Evolutionary conservation across 2,113 vertebrate species (phyloP), one percentile per base, ranked within the genome.

Genomic region (Pipa parva): DNA sequence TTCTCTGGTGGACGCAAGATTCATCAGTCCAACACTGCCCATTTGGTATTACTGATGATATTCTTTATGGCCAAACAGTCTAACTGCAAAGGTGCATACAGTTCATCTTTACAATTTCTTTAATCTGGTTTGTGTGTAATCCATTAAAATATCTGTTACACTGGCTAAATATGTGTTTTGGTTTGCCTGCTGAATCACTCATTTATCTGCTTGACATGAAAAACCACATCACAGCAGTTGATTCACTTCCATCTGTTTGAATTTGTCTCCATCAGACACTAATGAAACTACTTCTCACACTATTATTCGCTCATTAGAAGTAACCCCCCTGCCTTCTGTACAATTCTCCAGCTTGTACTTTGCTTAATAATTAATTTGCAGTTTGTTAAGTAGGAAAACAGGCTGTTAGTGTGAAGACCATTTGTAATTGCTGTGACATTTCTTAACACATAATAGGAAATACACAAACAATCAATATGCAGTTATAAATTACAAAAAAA

Each of bases 281-380:
- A 61, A 60, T 70, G 33, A 70, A 70, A 50, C 33, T 46, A 61
- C 49, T 70, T 70, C 22, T 61, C 58, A 61, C 66, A 61, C 58
- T 70, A 54, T 61, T 61, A 70, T 48, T 45, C 60, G 33, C 36
- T 70, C 36, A 45, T 61, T 61, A 61, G 48, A 54, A 61, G 29
- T 61, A 4, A 54, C 15, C 42, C 18, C 56, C 45, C 31, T 60
- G 66, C 58, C 66, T 45, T 13, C 66, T 70, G 61, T 61, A n/a
- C 61, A 39, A 61, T 61, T 61, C 17, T 25, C 48, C 48, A 6
- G 49, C 29, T 50, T 27, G 66, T 39, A 45, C 58, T 50, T 68
- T 51, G 31, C 65, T 60, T 59, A 51, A 59, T 68, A 68, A 59
- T 68, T 68, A 26, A 68, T 68, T 59, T 51, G 51, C 65, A 39